Base-by-base conservation (phyloP, 1,140 invertebrate species). In the Trachymyrmex cornetzi region DNA sequence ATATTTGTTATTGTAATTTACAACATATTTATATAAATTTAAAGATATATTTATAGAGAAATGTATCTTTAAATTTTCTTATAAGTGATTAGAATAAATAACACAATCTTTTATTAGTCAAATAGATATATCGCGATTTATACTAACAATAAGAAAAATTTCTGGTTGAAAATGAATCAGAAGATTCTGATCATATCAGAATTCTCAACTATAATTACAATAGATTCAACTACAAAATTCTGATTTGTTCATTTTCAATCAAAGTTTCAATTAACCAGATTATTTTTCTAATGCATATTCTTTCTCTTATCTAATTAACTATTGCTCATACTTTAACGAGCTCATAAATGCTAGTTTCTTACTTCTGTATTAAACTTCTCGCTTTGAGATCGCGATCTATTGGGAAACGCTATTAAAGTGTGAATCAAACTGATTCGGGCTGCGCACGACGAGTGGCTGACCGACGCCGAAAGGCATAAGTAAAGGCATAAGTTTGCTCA, bases 401-500 rank as follows among this genome's bases (percentile, higher is more conserved):
- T 84, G 22, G 27, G 69, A 74, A 84, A 84, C 38, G 3, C 53
- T 38, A 63, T 84, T 75, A 57, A 84, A 75, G 69, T 63, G 55
- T 84, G 69, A 84, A 84, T 84, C 55, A 24, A 75, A 38, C 19
- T 44, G 55, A 75, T 75, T 84, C 48, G 55, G 69, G 4, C 80
- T 57, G 14, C 2, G 38, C 80, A 44, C 66, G 66, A 34, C 66
- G 59, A 59, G 30, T 34, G 55, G 14, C 22, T 44, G 69, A 38
- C 53, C 69, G 30, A 27, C n/a, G 66, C 53, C 19, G 38, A 84
- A 72, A 74, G 80, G 16, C 74, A 74, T 75, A 84, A 84, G n/a
- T 74, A 84, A 72, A 74, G 80, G 16, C 74, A 74, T 75, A 84
- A 84, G n/a, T 74, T 84, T 75, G 69, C 80, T 12, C 80, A 84